Evolutionary conservation across 1,140 invertebrate species (phyloP).

Genomic region (Triops cancriformis): DNA sequence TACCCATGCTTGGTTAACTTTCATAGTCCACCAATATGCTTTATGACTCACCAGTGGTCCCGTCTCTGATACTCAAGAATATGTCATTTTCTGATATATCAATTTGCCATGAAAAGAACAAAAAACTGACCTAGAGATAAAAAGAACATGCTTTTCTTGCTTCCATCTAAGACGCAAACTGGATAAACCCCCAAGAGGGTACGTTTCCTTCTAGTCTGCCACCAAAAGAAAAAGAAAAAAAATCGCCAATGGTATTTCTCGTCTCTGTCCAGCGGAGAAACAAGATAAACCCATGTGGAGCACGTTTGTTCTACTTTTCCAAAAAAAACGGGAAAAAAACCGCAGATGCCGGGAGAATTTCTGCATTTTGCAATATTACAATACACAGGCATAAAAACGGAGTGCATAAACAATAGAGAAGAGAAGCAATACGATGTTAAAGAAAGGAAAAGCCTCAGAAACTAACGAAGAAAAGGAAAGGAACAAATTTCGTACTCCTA

Average conservation of each 20-base stretch:
- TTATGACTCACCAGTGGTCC: neutral
- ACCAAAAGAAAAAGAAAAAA: neutral
- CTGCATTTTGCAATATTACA: too few relatives aligned
- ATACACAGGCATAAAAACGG: too few relatives aligned
- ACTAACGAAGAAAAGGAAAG: too few relatives aligned
- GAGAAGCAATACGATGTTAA: too few relatives aligned
- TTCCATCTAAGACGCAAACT: neutral
- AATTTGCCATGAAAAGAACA: neutral
- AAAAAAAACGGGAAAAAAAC: too few relatives aligned
- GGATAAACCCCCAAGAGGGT: neutral
- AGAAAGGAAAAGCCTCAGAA: too few relatives aligned
- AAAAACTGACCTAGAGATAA: neutral
- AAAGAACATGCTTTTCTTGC: neutral
- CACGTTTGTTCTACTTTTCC: too few relatives aligned
- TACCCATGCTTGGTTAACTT: neutral
- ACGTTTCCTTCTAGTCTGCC: neutral
- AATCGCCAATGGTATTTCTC: neutral
- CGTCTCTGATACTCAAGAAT: neutral
- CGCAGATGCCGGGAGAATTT: too few relatives aligned
- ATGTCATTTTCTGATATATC: neutral
- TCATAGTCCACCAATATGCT: conserved; percentile 3
- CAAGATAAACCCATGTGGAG: too few relatives aligned
- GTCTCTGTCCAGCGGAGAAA: neutral
- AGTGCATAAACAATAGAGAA: too few relatives aligned
- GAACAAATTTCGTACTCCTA: too few relatives aligned